Conservation (phyloP, 2,113 vertebrate genomes). For the Pipa parva region DNA sequence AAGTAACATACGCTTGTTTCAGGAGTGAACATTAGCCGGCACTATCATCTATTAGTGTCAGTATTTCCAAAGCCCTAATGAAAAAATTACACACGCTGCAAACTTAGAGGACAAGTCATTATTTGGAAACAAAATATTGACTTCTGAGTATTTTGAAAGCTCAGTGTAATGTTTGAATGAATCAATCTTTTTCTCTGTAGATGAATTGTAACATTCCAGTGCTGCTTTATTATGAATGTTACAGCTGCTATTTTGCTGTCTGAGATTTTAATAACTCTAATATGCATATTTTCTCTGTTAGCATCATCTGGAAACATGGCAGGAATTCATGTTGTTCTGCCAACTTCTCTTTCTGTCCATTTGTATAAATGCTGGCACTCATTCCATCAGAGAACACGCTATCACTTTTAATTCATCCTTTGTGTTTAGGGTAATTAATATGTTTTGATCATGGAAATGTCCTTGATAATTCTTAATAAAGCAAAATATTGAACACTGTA, state of each 20-base stretch:
- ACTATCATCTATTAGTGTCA: constrained; percentile 46
- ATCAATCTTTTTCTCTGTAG: constrained; percentile 27
- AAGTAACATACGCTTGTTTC: constrained; percentile 41
- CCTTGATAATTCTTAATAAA: constrained; percentile 16
- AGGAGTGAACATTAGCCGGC: constrained; percentile 28
- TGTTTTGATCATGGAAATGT: constrained; percentile 22
- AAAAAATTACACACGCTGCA: constrained; percentile 45
- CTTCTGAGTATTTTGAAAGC: constrained; percentile 39
- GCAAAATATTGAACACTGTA: not conserved
- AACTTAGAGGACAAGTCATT: constrained; percentile 45
- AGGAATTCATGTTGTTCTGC: constrained; percentile 26
- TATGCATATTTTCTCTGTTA: constrained; percentile 10
- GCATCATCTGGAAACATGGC: constrained; percentile 11
- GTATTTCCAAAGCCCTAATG: constrained; percentile 42
- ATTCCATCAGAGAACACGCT: not conserved
- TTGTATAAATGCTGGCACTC: constrained; percentile 30
- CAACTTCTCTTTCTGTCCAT: constrained; percentile 31
- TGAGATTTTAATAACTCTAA: constrained; percentile 22
- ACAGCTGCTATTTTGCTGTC: constrained; percentile 18
- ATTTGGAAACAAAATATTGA: constrained; percentile 38
- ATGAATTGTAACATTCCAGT: constrained; percentile 11
- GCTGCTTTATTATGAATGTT: constrained; percentile 21
- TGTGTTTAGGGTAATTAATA: constrained; percentile 32
- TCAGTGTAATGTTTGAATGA: constrained; percentile 20
- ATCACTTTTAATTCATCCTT: constrained; percentile 20